Base-by-base conservation (phyloP, 2,888 invertebrate species). In the Sisyra terminalis region DNA sequence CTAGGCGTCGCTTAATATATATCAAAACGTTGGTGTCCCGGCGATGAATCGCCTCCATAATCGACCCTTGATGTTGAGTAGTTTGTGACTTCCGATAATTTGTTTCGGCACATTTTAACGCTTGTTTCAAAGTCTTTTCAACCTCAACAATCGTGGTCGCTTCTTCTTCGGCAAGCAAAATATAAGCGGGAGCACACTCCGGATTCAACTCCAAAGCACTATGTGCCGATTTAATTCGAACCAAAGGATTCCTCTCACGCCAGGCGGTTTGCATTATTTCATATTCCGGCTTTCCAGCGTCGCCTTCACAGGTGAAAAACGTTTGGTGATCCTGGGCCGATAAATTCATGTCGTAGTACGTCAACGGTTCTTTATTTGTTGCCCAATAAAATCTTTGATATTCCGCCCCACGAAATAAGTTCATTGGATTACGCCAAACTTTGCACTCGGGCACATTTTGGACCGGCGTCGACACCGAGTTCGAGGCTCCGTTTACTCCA, bases 241-340 rank as follows among this genome's bases (percentile, higher is more conserved):
- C 83, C 46, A 81, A 75, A 1, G 92, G 89, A 67, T 90, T 90
- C 38, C 94, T 71, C 69, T 94, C 94, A 51, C 94, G 69, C 94
- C 94, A 96, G 11, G 94, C 96, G 42, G 89, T 88, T 61, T 89
- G 87, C 90, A 94, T 90, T 53, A 88, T 81, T 64, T 92, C 88
- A 62, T 87, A 89, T 58, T 92, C 90, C 3, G 82, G 77, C 61
- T 83, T 86, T 29, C 85, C 84, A 2, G 73, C 74, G 61, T 93
- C 90, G 39, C 78, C 81, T 59, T 92, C 90, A 61, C 90, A 89
- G 0, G 88, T 90, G 57, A 93, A 92, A 64, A 90, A 89, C 3
- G 88, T 90, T 61, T 96, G 96, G 64, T 98, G 97, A 65, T 97
- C 97, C 66, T 97, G 96, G 14, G 97, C 96, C 0, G 94, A 93